Conservation (phyloP, 2,113 vertebrate species). For the Thinocorus orbignyianus region DNA sequence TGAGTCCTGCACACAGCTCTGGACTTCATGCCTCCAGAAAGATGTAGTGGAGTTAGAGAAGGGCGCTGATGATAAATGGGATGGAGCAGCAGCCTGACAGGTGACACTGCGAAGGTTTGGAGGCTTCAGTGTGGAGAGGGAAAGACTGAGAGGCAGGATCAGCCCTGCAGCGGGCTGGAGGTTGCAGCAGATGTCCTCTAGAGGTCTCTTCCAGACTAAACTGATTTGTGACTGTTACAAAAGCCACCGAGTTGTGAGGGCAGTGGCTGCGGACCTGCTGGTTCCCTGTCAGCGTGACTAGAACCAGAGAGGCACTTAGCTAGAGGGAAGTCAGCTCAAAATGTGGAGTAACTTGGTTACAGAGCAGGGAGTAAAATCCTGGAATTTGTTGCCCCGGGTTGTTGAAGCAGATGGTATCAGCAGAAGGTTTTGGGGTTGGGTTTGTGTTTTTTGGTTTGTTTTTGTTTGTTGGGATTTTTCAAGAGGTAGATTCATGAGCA, state of each 20-base stretch:
- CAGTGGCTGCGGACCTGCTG: rapidly evolving
- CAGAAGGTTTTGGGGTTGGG: neutral
- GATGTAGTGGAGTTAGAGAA: neutral
- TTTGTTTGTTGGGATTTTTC: neutral
- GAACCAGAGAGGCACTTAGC: too few species aligned
- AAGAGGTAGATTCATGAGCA: too few species aligned
- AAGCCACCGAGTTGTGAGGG: rapidly evolving
- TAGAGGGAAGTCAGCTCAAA: neutral
- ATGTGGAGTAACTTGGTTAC: neutral
- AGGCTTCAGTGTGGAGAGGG: neutral
- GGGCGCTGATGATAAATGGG: neutral
- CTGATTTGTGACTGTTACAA: rapidly evolving
- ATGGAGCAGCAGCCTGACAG: neutral
- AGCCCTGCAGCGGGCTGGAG: neutral
- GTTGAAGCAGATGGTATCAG: neutral
- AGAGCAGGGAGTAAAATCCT: neutral
- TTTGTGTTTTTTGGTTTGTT: too few species aligned
- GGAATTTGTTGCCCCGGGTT: neutral
- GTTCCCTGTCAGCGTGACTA: rapidly evolving
- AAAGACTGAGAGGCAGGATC: neutral
- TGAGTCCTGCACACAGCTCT: neutral
- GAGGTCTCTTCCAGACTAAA: neutral
- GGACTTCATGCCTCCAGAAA: neutral
- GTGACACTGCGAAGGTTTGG: neutral
- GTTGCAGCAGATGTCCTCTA: conserved; percentile 2